phyloP scores from a whole-genome alignment of 2,113 vertebrate species.

The Ciconia maguari region DNA sequence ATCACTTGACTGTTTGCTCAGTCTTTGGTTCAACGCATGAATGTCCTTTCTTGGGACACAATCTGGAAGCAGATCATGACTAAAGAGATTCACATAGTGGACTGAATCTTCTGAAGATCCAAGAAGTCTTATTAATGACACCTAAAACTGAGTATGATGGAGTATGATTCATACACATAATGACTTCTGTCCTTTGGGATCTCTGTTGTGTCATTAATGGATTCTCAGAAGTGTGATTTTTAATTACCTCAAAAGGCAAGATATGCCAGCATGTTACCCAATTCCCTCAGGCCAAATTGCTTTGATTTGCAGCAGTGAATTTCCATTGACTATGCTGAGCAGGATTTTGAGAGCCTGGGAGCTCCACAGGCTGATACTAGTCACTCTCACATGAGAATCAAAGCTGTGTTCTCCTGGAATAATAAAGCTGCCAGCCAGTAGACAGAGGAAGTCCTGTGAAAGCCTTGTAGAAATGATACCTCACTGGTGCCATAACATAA shows the following conservation, averaged over 20 bases:
- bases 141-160: background rate
- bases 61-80: background rate
- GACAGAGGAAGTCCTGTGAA: background rate
- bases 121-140: background rate
- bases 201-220: background rate
- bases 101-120: background rate
- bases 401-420: background rate
- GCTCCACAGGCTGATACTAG: background rate
- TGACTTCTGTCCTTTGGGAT: background rate
- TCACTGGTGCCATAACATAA: background rate
- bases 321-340: background rate
- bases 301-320: background rate
- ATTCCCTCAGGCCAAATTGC: background rate
- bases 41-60: background rate
- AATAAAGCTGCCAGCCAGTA: background rate
- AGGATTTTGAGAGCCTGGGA: background rate
- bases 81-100: background rate
- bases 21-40: background rate
- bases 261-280: background rate
- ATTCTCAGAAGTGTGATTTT: conserved; percentile 33
- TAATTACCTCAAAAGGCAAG: conserved; percentile 33
- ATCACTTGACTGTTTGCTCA: background rate
- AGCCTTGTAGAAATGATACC: background rate
- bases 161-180: background rate
- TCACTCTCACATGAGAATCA: background rate